These are phyloP conservation scores for Neosilurus mollespiculum DNA, from an alignment of 2,797 vertebrate species.

Conservation along the genomic window DNA sequence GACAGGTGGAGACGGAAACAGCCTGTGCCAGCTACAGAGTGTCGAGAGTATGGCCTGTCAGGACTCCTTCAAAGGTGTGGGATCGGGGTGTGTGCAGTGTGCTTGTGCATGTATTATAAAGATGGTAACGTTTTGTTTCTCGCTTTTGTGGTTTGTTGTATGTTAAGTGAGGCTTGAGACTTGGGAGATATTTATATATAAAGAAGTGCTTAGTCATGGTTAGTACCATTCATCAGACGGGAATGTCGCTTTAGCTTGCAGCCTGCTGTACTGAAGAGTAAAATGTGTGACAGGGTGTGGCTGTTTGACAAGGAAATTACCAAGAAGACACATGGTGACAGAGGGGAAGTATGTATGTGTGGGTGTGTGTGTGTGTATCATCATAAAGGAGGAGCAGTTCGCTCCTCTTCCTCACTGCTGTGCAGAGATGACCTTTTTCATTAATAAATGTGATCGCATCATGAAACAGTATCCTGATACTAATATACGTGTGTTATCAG, in stretches of 20 bases:
- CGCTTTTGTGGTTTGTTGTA: background rate
- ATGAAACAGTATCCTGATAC: background rate
- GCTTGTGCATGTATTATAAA: background rate
- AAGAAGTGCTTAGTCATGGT: slow-evolving; percentile 25
- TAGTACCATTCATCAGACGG: background rate
- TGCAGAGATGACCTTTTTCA: background rate
- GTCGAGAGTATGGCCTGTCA: slow-evolving; percentile 77
- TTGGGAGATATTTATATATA: background rate
- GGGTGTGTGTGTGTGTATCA: background rate
- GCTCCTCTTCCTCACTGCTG: background rate
- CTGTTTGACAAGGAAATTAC: background rate
- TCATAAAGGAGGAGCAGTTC: background rate
- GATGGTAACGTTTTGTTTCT: background rate
- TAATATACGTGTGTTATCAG: background rate
- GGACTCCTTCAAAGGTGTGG: slow-evolving; percentile 76
- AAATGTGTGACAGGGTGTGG: background rate
- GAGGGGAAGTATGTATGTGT: background rate
- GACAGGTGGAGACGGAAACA: slow-evolving; percentile 73
- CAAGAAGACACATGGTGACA: background rate
- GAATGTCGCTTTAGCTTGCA: background rate
- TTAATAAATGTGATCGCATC: background rate
- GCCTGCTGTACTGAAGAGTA: background rate
- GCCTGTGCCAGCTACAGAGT: slow-evolving; percentile 81
- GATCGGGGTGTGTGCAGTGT: slow-evolving; percentile 32
- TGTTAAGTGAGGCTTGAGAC: background rate